Conservation (phyloP, 2,888 invertebrate genomes). For the Stictocephala bisonia region DNA sequence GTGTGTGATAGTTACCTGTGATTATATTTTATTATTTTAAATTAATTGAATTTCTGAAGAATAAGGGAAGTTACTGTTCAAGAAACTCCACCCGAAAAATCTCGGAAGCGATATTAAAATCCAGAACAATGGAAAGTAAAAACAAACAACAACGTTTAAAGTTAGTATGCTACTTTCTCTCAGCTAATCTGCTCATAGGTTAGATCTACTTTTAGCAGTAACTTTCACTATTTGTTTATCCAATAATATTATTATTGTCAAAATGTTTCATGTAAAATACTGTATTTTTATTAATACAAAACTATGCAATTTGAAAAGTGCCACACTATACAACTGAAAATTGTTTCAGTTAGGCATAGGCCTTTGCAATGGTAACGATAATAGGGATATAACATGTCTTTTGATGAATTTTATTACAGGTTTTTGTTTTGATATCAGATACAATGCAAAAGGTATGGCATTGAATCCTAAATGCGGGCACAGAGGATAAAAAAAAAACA, state of each 20-base stretch:
- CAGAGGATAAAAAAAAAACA: neutral
- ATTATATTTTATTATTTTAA: neutral
- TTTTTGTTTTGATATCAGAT: constrained; percentile 6
- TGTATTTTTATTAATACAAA: constrained; percentile 5
- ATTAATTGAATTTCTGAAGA: constrained; percentile 8
- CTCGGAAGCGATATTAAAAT: constrained; percentile 17
- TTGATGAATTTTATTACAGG: neutral
- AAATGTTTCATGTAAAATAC: neutral
- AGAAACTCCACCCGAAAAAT: constrained; percentile 11
- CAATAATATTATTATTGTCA: constrained; percentile 6
- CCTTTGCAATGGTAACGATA: constrained; percentile 5
- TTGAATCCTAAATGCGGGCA: neutral
- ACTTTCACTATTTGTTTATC: constrained; percentile 1
- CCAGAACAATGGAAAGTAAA: constrained; percentile 24
- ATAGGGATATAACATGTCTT: constrained; percentile 2
- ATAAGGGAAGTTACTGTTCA: constrained; percentile 3
- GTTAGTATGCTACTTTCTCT: constrained; percentile 20
- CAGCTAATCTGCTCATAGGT: constrained; percentile 1
- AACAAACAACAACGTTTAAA: constrained; percentile 29
- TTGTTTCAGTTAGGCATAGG: constrained; percentile 6
- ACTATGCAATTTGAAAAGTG: constrained; percentile 5
- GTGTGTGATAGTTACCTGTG: neutral
- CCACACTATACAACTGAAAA: constrained; percentile 2
- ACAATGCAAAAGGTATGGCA: neutral
- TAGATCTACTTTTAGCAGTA: neutral